These are phyloP conservation scores for Hyperoplus lanceolatus DNA, from an alignment of 2,797 vertebrate genomes.

Conservation along the genomic window DNA sequence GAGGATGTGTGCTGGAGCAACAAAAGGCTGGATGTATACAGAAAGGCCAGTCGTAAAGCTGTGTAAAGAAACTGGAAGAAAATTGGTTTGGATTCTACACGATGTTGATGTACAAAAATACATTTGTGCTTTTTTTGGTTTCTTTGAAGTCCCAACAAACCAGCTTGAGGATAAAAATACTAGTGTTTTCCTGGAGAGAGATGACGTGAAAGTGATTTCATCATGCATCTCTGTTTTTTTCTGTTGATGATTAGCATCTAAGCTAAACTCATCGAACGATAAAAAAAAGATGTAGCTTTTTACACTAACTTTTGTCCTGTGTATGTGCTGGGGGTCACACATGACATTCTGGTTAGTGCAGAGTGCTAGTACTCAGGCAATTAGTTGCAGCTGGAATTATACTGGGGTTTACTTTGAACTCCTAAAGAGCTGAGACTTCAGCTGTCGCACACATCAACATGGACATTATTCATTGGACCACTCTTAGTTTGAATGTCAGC, in stretches of 20 bases:
- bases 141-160: conserved; percentile 34
- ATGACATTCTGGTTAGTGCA: background rate
- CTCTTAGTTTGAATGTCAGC: conserved; percentile 44
- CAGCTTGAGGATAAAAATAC: conserved; percentile 6
- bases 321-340: background rate
- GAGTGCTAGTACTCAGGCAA: conserved; percentile 1
- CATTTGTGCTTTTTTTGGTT: conserved; percentile 26
- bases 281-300: background rate
- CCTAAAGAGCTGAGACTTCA: conserved; percentile 28
- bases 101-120: conserved; percentile 39
- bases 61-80: conserved; percentile 32
- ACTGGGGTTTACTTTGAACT: conserved; percentile 28
- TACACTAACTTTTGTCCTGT: background rate
- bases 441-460: conserved; percentile 28
- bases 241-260: background rate
- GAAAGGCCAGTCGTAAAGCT: conserved; percentile 48
- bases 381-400: conserved; percentile 22
- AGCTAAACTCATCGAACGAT: background rate
- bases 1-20: conserved; percentile 41
- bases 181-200: conserved; percentile 4
- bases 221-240: conserved; percentile 12
- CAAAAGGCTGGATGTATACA: conserved; percentile 35
- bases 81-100: conserved; percentile 34
- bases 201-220: background rate
- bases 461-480: conserved; percentile 41